Evolutionary conservation across 2,888 invertebrate genomes (phyloP).

Genomic region (Platypus cylindrus): DNA sequence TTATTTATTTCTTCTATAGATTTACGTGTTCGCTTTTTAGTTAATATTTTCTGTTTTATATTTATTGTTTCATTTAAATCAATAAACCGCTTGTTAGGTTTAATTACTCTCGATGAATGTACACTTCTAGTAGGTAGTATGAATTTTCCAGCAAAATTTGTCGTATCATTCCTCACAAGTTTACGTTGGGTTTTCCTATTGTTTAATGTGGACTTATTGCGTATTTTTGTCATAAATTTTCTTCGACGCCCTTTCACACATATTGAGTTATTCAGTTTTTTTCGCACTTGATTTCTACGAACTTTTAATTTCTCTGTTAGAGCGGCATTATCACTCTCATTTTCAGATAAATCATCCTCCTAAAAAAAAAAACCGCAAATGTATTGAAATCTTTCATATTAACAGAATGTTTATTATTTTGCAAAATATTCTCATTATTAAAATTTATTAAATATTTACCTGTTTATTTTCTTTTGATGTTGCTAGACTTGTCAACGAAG

Average conservation of each 20-base stretch:
- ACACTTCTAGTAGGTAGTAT: conserved; percentile 68
- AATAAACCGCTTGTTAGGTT: conserved; percentile 75
- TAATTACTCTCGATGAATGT: conserved; percentile 76
- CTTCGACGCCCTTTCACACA: conserved; percentile 24
- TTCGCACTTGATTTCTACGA: conserved; percentile 24
- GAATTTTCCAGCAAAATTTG: conserved; percentile 47
- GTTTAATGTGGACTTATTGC: conserved; percentile 20
- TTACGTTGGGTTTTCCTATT: conserved; percentile 19
- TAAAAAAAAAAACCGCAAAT: conserved; percentile 11
- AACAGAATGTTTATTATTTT: not conserved
- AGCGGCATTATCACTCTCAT: conserved; percentile 37
- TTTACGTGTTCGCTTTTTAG: conserved; percentile 19
- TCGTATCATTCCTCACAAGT: conserved; percentile 21
- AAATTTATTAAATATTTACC: conserved; percentile 28
- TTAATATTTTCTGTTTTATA: conserved; percentile 29
- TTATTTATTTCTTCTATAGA: conserved; percentile 13
- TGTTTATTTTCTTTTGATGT: conserved; percentile 31
- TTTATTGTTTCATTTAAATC: conserved; percentile 30
- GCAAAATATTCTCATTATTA: conserved; percentile 7
- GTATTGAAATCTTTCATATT: conserved; percentile 3
- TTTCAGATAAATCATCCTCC: conserved; percentile 18
- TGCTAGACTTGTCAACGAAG: conserved; percentile 29
- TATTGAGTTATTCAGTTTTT: conserved; percentile 25
- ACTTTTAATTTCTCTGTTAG: conserved; percentile 30
- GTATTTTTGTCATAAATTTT: conserved; percentile 25